These are phyloP conservation scores for Riparia riparia DNA, from an alignment of 2,113 vertebrate genomes.

Conservation along the genomic window DNA sequence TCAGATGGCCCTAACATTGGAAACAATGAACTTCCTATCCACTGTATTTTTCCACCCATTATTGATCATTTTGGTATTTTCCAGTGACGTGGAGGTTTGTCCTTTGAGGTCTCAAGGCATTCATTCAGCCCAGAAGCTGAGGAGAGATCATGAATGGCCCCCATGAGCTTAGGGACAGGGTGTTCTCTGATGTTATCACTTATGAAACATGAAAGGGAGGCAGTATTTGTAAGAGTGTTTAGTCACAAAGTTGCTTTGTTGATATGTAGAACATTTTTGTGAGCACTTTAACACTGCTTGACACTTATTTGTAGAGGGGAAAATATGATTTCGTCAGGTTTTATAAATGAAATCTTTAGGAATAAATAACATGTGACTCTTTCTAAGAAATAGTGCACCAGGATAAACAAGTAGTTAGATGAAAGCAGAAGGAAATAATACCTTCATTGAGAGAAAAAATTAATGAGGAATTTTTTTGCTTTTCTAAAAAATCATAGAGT, in stretches of 20 bases:
- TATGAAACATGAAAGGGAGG: neutral
- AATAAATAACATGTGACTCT: neutral
- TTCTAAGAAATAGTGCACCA: neutral
- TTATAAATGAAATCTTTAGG: neutral
- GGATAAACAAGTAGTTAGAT: neutral
- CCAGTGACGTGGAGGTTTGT: neutral
- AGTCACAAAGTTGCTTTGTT: neutral
- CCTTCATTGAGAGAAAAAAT: neutral
- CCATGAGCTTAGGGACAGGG: neutral
- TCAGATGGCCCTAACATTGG: neutral
- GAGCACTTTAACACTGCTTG: neutral
- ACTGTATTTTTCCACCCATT: neutral
- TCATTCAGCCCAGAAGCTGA: neutral
- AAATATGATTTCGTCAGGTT: neutral
- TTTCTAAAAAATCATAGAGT: neutral
- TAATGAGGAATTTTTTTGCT: neutral
- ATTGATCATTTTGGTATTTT: neutral
- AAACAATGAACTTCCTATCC: neutral
- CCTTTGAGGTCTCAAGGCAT: neutral
- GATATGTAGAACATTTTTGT: neutral
- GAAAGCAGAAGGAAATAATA: neutral
- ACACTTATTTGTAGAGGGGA: neutral
- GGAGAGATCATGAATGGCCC: neutral
- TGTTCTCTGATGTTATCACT: neutral
- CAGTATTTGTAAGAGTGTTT: neutral